Evolutionary conservation across 2,113 vertebrate species (phyloP).

Genomic region (Datnioides undecimradiatus): DNA sequence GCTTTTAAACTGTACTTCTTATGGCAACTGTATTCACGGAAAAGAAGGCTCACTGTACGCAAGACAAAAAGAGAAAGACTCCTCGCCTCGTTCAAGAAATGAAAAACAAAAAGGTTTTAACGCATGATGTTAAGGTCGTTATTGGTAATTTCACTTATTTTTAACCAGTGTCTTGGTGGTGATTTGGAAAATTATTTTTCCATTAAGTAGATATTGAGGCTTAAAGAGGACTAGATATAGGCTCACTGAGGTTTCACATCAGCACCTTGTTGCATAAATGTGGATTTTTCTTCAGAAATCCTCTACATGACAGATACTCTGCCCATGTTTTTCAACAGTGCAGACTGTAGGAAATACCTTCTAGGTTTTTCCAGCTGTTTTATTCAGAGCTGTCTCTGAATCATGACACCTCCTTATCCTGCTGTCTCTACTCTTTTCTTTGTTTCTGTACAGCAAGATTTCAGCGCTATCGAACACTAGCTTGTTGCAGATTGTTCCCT

Average conservation of each 20-base stretch:
- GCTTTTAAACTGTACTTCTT: constrained; percentile 7
- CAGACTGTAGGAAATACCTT: constrained; percentile 1
- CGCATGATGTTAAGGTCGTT: neutral
- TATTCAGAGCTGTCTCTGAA: constrained; percentile 10
- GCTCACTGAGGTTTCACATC: neutral
- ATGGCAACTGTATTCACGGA: neutral
- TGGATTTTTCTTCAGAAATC: neutral
- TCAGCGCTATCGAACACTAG: neutral
- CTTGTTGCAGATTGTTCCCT: constrained; percentile 10
- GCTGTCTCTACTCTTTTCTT: constrained; percentile 10
- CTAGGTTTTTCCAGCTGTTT: constrained; percentile 2
- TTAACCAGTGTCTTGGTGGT: neutral
- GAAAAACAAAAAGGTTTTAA: neutral
- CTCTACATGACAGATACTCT: neutral
- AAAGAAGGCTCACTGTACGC: neutral
- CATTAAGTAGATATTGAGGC: neutral
- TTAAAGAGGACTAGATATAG: neutral
- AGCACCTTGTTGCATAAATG: constrained; percentile 9
- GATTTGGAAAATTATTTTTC: constrained; percentile 21
- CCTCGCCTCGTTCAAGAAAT: neutral
- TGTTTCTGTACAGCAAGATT: neutral
- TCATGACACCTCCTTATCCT: constrained; percentile 4
- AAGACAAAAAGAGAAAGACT: neutral
- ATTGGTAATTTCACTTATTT: constrained; percentile 6
- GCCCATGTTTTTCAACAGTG: neutral